phyloP scores from a whole-genome alignment of 2,113 vertebrate species.

The Mesembrinibis cayennensis region DNA sequence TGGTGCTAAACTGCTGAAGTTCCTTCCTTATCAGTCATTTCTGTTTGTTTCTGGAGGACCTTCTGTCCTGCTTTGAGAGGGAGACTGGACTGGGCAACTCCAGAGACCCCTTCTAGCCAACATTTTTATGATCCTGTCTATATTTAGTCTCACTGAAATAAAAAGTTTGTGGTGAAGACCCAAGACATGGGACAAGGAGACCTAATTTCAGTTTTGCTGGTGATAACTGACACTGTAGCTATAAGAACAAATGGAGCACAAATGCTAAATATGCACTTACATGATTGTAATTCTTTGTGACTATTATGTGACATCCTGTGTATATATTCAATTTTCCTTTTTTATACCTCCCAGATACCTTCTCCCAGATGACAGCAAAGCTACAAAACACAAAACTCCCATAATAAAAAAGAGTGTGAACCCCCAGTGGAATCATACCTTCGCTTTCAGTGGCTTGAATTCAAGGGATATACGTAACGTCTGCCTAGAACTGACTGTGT shows the following conservation, averaged over 20 bases:
- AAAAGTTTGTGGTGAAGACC: neutral
- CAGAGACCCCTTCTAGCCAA: neutral
- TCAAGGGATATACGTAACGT: slow-evolving; percentile 86
- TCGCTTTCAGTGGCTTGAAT: slow-evolving; percentile 88
- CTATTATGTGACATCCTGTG: neutral
- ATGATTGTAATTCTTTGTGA: neutral
- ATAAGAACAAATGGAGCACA: neutral
- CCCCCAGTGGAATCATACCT: slow-evolving; percentile 95
- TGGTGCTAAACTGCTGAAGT: neutral
- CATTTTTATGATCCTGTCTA: neutral
- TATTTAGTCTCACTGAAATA: neutral
- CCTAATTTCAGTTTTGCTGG: neutral
- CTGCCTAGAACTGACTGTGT: slow-evolving; percentile 93
- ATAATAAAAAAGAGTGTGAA: slow-evolving; percentile 90
- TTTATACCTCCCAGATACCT: slow-evolving; percentile 80
- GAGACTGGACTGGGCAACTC: neutral
- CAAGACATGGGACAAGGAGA: neutral
- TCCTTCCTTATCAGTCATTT: neutral
- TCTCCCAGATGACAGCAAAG: slow-evolving; percentile 92
- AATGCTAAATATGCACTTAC: neutral
- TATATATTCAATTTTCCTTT: neutral
- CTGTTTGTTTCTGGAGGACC: neutral
- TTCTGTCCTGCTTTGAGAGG: neutral
- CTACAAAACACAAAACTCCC: slow-evolving; percentile 95
- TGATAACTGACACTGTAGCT: neutral